Base-by-base conservation (phyloP, 2,113 vertebrate genomes). In the Acrocephalus kingi region DNA sequence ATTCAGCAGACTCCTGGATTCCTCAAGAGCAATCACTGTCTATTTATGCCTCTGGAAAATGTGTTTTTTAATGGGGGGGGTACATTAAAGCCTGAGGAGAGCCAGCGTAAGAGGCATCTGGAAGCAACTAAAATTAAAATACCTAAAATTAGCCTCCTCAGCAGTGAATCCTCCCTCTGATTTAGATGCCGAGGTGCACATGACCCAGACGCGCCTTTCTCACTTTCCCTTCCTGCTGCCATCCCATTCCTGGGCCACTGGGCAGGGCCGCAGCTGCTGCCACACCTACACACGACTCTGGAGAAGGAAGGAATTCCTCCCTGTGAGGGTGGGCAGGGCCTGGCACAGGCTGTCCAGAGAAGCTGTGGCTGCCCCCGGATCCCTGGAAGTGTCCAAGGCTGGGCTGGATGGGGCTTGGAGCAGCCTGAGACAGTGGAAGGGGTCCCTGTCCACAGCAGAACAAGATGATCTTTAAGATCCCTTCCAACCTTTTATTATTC, bases 41-140 rank as follows among this genome's bases (percentile, higher is more conserved):
- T 90, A 52, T 93, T 94, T 75, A 48, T 68, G 66, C 85, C 69
- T 64, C 52, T 0, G 0, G 78, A 92, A 95, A 94, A 78, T 11
- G 52, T 72, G 31, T n/a, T 83, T 91, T 93, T 90, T 79, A 76
- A 64, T 55, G 49, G 35, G 37, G 61, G 61, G 61, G 27, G 69
- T 39, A 85, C 52, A 85, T 85, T 79, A 90, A 90, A 92, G 71
- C 49, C 71, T 56, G 49, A 83, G 61, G 33, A 90, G 30, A 85
- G 35, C 8, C 62, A 85, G 45, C 35, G 52, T 76, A 45, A 83
- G 49, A 94, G 89, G 56, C 82, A 92, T 72, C 86, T 88, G 86
- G 89, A 96, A 94, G 91, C 39, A 76, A 92, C 94, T 96, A 96
- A 96, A 96, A 92, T 96, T 94, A 94, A 92, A 90, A 87, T 13